Base-by-base conservation (phyloP, 2,113 vertebrate species). In the Cavia porcellus region DNA sequence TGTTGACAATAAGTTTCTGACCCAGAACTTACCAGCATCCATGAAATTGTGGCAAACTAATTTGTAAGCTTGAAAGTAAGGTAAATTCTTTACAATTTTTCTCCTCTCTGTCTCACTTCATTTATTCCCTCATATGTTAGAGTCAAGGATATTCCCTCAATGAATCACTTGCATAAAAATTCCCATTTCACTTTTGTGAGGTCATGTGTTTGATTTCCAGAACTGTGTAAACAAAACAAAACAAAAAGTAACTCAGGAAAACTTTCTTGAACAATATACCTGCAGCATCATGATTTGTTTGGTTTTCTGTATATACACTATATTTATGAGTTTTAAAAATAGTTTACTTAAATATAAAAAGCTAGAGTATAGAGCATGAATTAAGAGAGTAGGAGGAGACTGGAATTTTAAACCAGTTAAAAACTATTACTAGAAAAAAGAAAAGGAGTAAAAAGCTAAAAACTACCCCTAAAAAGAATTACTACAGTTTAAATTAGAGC, bases 401-500 rank as follows among this genome's bases (percentile, higher is more conserved):
- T 25, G 32, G 1, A 84, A 12, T 89, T 72, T 84, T 85, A 94
- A 93, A 52, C 15, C 61, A 52, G 74, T 32, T 47, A 68, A 64
- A 84, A 91, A 89, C 83, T 82, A 50, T 61, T 92, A 72, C 42
- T 70, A 87, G 72, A 28, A 45, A 5, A 7, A 15, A 32, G 50
- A 50, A 35, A 83, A 52, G 42, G n/a, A 90, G 70, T 85, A 79
- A 90, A 11, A 57, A 32, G 15, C 38, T 79, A 83, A 90, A 74
- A 55, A 90, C 59, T 22, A 64, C 7, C 19, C 80, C 57, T 32
- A 32, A 92, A 88, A 80, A 61, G 86, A 28, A 70, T 75, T 75
- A 30, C n/a, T 79, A 45, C 62, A 96, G 45, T 90, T 86, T 74
- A 72, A 32, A 68, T 52, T 70, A 89, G 59, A 89, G 85, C 66